These are phyloP conservation scores for Saxidomus purpurata DNA, from an alignment of 1,140 invertebrate species.

Conservation along the genomic window DNA sequence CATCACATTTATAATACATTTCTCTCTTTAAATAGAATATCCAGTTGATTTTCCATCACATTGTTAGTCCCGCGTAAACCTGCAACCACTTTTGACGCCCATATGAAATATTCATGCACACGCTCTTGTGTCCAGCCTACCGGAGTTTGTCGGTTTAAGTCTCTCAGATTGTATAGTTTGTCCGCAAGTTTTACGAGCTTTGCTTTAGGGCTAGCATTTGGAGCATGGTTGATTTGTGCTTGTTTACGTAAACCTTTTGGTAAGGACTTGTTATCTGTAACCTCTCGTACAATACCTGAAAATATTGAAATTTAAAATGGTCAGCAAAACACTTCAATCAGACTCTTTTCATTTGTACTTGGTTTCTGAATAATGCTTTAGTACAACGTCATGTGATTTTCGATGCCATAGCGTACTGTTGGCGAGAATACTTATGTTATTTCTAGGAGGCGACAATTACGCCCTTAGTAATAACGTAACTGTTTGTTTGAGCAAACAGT, in stretches of 20 bases:
- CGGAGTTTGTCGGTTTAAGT: constrained; percentile 90
- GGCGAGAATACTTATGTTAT: no score
- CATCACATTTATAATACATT: no score
- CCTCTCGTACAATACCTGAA: constrained; percentile 84
- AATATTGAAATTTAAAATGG: constrained; percentile 15
- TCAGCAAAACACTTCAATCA: no score
- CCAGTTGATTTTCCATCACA: constrained; percentile 89
- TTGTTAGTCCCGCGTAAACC: constrained; percentile 90
- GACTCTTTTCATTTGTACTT: no score
- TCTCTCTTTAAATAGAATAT: constrained; percentile 87
- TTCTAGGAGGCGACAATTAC: no score
- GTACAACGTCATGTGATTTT: no score
- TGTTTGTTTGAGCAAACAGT: no score
- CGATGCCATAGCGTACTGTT: no score
- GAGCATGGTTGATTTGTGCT: constrained; percentile 91
- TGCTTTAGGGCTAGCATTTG: constrained; percentile 88
- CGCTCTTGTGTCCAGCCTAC: constrained; percentile 89
- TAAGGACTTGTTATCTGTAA: constrained; percentile 93
- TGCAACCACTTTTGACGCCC: constrained; percentile 91
- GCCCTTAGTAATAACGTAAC: no score
- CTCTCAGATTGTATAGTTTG: constrained; percentile 95
- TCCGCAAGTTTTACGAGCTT: constrained; percentile 95
- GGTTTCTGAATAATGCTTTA: no score
- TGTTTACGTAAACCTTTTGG: constrained; percentile 90
- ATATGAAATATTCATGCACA: constrained; percentile 91